A percentile compares a stretch with the other conserved stretches of the same genome.
These are phyloP conservation scores for Butorides virescens DNA, from an alignment of 2,113 vertebrate species.

Conservation along the genomic window DNA sequence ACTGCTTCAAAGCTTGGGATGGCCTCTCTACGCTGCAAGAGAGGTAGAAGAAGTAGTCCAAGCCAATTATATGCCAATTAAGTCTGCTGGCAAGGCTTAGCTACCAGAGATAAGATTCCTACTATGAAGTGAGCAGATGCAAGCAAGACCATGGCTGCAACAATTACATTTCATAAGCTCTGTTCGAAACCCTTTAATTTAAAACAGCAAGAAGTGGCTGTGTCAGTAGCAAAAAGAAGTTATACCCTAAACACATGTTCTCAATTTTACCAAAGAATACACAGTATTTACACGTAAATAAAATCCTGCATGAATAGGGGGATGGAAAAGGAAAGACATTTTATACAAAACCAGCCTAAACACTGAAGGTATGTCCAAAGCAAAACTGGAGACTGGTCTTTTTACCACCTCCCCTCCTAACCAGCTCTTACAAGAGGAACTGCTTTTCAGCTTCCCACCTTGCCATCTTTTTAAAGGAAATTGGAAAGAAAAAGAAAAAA, in stretches of 20 bases:
- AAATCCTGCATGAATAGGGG: background rate
- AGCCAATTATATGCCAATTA: background rate
- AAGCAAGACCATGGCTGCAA: background rate
- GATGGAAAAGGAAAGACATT: background rate
- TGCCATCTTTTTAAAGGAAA: background rate
- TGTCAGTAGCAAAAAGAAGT: background rate
- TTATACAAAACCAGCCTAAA: background rate
- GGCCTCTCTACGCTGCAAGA: background rate
- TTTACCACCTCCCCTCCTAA: background rate
- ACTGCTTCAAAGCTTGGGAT: background rate
- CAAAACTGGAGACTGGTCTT: background rate
- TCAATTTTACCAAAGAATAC: background rate
- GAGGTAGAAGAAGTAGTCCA: background rate
- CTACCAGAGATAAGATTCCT: background rate
- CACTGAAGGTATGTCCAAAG: background rate
- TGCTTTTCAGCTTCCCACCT: background rate
- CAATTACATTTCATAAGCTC: background rate
- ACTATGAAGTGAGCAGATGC: background rate
- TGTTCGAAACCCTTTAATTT: background rate
- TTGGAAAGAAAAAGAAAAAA: background rate
- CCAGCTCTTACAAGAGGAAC: background rate
- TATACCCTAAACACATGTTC: background rate
- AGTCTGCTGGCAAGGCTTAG: background rate
- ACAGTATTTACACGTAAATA: background rate
- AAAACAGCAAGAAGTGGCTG: background rate